Base-by-base conservation (phyloP, 2,888 invertebrate species). In the Eretmocerus hayati region DNA sequence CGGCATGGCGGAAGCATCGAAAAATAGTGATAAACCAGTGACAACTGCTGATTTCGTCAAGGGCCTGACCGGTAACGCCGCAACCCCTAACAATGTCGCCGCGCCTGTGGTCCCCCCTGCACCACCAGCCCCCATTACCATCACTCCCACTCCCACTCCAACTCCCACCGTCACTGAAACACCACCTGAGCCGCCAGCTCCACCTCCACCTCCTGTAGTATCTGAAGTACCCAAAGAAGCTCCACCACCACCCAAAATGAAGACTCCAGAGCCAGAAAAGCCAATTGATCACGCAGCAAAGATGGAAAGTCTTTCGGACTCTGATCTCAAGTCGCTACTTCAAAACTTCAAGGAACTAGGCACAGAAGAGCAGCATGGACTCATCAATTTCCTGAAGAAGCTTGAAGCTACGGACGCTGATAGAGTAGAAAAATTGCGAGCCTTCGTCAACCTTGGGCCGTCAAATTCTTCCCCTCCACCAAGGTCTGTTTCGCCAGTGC, bases 271-370 rank as follows among this genome's bases (percentile, higher is more conserved):
- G 30, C 6, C 13, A 9, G 52, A 50, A 9, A 57, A 57, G 44
- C 46, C 54, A 6, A 65, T 37, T 62, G 75, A 40, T 56, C 71
- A 39, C 64, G 75, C 18, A 72, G 74, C 61, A 73, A 65, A 77
- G 45, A 83, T 87, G 80, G 87, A 87, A 58, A 83, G 82, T 11
- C 72, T 90, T 8, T 87, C 87, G 0, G 88, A 90, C 65, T 81
- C 84, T 0, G 90, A 90, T 61, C 68, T 90, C 39, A 87, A 89
- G 64, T 84, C 86, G 0, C 71, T 90, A 2, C 66, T 90, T 47
- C 86, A 87, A 66, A 90, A 89, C 64, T 86, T 85, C 58, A 87
- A 87, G 65, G 87, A 88, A 60, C 69, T 90, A 13, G 84, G 84
- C 0, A 80, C 81, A 0, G 87, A 88, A 55, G 90, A 90, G 65